Conservation (phyloP, 2,113 vertebrate genomes). For the Rostratula benghalensis region DNA sequence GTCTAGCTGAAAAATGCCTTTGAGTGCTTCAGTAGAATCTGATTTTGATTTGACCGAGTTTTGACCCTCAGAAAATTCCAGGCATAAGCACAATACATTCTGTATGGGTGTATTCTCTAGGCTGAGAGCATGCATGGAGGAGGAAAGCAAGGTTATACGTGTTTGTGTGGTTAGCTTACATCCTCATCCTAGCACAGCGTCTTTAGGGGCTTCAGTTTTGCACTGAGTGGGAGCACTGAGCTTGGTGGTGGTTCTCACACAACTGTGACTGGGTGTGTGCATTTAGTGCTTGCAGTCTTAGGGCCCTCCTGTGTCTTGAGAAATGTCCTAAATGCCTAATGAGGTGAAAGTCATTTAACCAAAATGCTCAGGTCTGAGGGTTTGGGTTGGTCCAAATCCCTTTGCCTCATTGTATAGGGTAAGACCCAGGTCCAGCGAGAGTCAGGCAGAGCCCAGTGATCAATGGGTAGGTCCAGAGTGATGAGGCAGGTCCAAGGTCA, state of each 20-base stretch:
- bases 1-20: conserved; percentile 41
- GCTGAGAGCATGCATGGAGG: neutral
- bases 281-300: neutral
- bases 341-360: neutral
- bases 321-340: neutral
- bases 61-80: conserved; percentile 48
- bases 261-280: neutral
- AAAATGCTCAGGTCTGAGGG: neutral
- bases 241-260: neutral
- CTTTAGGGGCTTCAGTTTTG: neutral
- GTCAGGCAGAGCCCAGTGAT: neutral
- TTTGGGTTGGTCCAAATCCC: neutral
- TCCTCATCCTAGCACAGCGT: neutral
- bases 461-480: neutral
- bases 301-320: neutral
- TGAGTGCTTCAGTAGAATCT: conserved; percentile 19
- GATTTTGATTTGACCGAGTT: conserved; percentile 41
- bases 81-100: neutral
- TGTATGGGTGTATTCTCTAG: neutral
- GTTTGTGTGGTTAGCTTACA: neutral
- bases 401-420: neutral
- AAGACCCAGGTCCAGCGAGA: neutral
- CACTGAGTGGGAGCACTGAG: neutral
- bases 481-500: neutral
- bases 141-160: neutral